phyloP scores from a whole-genome alignment of 2,797 vertebrate genomes.

The Sparus aurata region DNA sequence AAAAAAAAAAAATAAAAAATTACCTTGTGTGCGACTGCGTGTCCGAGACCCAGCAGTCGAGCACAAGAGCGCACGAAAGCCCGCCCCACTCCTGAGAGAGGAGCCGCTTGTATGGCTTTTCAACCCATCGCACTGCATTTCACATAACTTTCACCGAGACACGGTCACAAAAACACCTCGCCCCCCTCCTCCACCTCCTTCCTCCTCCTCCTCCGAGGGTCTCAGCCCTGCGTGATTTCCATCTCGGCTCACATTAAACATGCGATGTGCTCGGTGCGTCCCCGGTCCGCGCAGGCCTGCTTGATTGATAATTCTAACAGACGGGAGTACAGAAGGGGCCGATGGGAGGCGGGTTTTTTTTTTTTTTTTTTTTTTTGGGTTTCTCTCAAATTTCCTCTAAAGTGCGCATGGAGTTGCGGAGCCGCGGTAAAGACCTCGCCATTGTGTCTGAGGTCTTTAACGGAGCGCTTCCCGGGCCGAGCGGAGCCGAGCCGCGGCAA shows the following conservation, averaged over 20 bases:
- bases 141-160: constrained; percentile 76
- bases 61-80: constrained; percentile 81
- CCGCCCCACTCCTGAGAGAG: constrained; percentile 78
- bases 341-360: constrained; percentile 60
- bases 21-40: constrained; percentile 76
- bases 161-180: constrained; percentile 37
- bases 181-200: no score
- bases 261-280: constrained; percentile 48
- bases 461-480: constrained; percentile 62
- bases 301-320: constrained; percentile 60
- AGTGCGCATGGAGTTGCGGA: constrained; percentile 83
- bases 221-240: constrained; percentile 11
- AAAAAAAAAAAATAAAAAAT: constrained; percentile 47
- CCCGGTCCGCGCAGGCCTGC: constrained; percentile 52
- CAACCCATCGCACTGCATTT: constrained; percentile 65
- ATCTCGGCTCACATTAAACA: constrained; percentile 11
- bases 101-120: constrained; percentile 67
- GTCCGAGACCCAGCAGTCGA: constrained; percentile 73
- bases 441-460: constrained; percentile 73
- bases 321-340: constrained; percentile 45
- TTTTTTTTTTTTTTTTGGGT: not conserved
- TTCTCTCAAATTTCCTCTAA: constrained; percentile 75
- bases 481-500: constrained; percentile 40
- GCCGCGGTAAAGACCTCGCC: constrained; percentile 74
- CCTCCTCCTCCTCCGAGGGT: not conserved